Evolutionary conservation across 2,797 vertebrate species (phyloP).

Genomic region (Pelobates cultripes): DNA sequence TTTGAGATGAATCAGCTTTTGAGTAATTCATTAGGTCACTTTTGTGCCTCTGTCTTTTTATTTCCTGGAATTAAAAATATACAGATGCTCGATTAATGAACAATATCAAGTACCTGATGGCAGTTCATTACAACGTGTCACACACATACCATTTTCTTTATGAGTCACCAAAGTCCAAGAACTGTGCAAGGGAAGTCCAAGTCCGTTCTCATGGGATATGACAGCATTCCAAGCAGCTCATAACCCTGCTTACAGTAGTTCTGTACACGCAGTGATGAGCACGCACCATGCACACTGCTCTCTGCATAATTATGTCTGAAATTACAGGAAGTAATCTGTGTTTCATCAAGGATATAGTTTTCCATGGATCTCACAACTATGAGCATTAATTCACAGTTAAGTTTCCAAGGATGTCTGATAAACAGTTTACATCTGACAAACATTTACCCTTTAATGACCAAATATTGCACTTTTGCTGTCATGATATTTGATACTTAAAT

Average conservation of each 20-base stretch:
- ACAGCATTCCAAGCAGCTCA: background rate
- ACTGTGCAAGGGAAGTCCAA: slow-evolving; percentile 12
- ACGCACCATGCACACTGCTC: slow-evolving; percentile 21
- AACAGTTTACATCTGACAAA: background rate
- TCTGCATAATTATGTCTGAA: slow-evolving; percentile 42
- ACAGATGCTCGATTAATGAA: background rate
- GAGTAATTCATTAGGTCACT: slow-evolving; percentile 1
- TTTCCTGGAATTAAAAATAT: slow-evolving; percentile 20
- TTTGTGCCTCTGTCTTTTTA: background rate
- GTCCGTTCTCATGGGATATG: slow-evolving; percentile 25
- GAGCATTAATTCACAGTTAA: background rate
- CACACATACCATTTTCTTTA: slow-evolving; percentile 4
- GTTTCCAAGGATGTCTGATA: slow-evolving; percentile 9
- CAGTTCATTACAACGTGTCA: slow-evolving; percentile 6
- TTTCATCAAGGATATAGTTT: slow-evolving; percentile 29
- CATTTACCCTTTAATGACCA: background rate
- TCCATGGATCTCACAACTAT: slow-evolving; percentile 1
- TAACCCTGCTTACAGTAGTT: slow-evolving; percentile 36
- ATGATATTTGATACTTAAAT: background rate
- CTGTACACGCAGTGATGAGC: slow-evolving; percentile 19
- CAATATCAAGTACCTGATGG: background rate
- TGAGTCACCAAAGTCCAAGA: slow-evolving; percentile 38
- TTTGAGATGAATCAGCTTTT: background rate
- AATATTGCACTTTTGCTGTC: too few species aligned
- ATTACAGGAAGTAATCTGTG: slow-evolving; percentile 42